Conservation (phyloP, 2,888 invertebrate species). For the Oegoconia quadripuncta region DNA sequence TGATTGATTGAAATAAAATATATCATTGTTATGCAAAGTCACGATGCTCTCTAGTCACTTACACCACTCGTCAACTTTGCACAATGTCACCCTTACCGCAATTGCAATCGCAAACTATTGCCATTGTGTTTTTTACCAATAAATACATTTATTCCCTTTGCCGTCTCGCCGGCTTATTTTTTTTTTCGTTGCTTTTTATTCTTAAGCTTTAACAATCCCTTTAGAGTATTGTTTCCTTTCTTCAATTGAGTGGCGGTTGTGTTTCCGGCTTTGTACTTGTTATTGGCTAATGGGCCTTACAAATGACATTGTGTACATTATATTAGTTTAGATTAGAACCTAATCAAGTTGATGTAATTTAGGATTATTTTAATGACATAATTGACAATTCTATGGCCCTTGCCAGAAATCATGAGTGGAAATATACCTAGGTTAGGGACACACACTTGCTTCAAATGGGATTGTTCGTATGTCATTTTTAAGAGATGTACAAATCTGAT, state of each 20-base stretch:
- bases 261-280: background rate
- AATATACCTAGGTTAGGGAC: no score
- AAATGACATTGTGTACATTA: constrained; percentile 2
- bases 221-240: constrained; percentile 25
- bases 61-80: constrained; percentile 22
- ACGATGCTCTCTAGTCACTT: constrained; percentile 14
- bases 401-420: no score
- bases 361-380: no score
- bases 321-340: background rate
- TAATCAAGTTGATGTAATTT: background rate
- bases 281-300: constrained; percentile 1
- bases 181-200: constrained; percentile 22
- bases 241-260: constrained; percentile 28
- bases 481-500: no score
- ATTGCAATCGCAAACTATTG: constrained; percentile 50
- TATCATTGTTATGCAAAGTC: no score
- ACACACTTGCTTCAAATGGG: no score
- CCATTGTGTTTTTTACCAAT: constrained; percentile 47
- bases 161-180: constrained; percentile 31
- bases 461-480: no score
- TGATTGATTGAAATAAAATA: no score
- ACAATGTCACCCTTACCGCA: constrained; percentile 44
- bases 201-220: constrained; percentile 25
- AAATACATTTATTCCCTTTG: constrained; percentile 40
- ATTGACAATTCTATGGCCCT: no score